phyloP scores from a whole-genome alignment of 2,888 invertebrate species.

The Cataglyphis albicans region DNA sequence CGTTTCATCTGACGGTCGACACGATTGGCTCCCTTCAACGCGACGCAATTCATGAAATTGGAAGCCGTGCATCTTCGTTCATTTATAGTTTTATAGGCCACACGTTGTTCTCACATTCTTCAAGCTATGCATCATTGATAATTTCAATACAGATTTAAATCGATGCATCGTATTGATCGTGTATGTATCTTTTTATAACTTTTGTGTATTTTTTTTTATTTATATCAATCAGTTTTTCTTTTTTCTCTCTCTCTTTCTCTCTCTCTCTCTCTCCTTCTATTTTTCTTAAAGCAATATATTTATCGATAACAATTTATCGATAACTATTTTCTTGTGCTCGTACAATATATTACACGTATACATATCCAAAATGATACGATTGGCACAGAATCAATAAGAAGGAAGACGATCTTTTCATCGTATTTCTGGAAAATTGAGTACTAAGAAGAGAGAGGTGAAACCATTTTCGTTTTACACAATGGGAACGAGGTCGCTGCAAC shows the following conservation, averaged over 20 bases:
- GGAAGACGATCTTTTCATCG: conserved; percentile 48
- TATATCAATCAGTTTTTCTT: conserved; percentile 4
- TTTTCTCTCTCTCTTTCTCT: background rate
- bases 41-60: conserved; percentile 63
- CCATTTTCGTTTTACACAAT: conserved; percentile 66
- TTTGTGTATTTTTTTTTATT: background rate
- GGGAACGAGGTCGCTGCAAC: conserved; percentile 66
- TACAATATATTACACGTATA: conserved; percentile 2
- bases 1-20: conserved; percentile 60
- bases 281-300: conserved; percentile 9
- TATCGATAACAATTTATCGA: conserved; percentile 20
- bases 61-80: conserved; percentile 59
- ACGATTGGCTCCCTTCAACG: conserved; percentile 60
- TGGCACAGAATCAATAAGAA: conserved; percentile 46
- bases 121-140: conserved; percentile 22
- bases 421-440: conserved; percentile 52
- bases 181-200: background rate
- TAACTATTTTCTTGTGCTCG: background rate
- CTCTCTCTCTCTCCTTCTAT: background rate
- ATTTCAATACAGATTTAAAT: conserved; percentile 18
- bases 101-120: conserved; percentile 37
- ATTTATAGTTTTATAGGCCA: conserved; percentile 53
- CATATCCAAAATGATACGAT: conserved; percentile 35
- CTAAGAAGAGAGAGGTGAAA: conserved; percentile 21
- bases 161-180: background rate